Evolutionary conservation across 2,797 vertebrate species (phyloP), one percentile per base, ranked within the genome.

Genomic region (Hypotaenidia okinawae): DNA sequence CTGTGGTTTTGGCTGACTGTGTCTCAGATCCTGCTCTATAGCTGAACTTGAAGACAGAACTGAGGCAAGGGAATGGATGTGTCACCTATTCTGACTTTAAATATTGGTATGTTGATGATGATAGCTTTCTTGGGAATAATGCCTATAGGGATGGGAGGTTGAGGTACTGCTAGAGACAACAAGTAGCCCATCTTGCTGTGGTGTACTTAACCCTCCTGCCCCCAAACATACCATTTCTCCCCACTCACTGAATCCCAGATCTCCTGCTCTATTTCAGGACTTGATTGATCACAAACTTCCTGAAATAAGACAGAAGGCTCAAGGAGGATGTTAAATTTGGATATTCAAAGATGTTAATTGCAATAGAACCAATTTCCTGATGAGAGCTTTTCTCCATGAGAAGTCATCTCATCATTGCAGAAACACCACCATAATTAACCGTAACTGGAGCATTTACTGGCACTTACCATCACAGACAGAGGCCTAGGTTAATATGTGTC

Each of bases 261-360:
- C 64, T 93, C 64, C 41, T 77, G 55, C 72, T 93, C 94, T 95
- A 87, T 96, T 96, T 95, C 90, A 83, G 86, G 86, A 89, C 37
- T 89, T 59, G 75, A 80, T 66, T 95, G 86, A 94, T 96, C 90
- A 70, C 51, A 95, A 75, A 95, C 90, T 89, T 96, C 96, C 90
- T 93, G 91, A 94, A 95, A 93, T 84, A 93, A 86, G 49, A 27
- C 91, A 92, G 85, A 87, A 95, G 64, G 88, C 95, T 96, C 89
- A 93, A 96, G 86, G 33, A 95, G 91, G 72, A 72, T 95, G 90
- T 92, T 97, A 95, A 95, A 95, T 95, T 94, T 95, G 94, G 90
- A 83, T 92, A 87, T 96, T 94, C 90, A 96, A 90, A 94, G 69
- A 94, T 85, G 86, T 83, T 96, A 95, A 96, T 96, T 96, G 92